Conservation (phyloP, 2,888 invertebrate species). For the Dryocosmus kuriphilus region DNA sequence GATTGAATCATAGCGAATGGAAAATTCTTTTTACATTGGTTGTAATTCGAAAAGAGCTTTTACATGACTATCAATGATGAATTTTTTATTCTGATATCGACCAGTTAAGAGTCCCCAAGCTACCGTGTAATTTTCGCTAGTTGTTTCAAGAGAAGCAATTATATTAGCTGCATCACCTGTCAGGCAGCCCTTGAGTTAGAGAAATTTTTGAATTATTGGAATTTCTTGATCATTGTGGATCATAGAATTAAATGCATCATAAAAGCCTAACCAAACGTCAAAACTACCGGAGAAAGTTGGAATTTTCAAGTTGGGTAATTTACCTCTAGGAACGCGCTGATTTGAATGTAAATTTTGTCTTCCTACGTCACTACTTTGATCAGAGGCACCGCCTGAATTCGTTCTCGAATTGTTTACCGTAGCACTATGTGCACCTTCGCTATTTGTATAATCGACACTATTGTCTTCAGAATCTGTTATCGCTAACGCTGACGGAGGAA, state of each 20-base stretch:
- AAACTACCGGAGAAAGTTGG: too few relatives aligned
- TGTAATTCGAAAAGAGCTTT: conserved; percentile 1
- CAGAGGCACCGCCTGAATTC: too few relatives aligned
- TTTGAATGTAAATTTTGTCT: too few relatives aligned
- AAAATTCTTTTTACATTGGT: neutral
- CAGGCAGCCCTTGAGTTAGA: neutral
- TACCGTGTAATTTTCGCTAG: neutral
- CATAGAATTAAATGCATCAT: neutral
- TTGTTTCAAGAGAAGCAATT: neutral
- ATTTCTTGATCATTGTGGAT: neutral
- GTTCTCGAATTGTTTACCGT: too few relatives aligned
- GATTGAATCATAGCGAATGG: neutral
- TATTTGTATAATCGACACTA: too few relatives aligned
- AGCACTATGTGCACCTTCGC: too few relatives aligned
- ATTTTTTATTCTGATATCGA: neutral
- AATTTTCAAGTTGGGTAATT: too few relatives aligned
- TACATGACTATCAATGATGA: neutral
- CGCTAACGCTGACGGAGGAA: too few relatives aligned
- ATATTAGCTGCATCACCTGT: neutral
- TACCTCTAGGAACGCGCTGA: too few relatives aligned
- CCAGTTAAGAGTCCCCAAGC: neutral
- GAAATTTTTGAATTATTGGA: neutral
- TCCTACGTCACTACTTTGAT: too few relatives aligned
- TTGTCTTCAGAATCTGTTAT: too few relatives aligned
- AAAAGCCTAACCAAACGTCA: too few relatives aligned